These are phyloP conservation scores for Cyclura pinguis DNA, from an alignment of 2,797 vertebrate species.

Conservation along the genomic window DNA sequence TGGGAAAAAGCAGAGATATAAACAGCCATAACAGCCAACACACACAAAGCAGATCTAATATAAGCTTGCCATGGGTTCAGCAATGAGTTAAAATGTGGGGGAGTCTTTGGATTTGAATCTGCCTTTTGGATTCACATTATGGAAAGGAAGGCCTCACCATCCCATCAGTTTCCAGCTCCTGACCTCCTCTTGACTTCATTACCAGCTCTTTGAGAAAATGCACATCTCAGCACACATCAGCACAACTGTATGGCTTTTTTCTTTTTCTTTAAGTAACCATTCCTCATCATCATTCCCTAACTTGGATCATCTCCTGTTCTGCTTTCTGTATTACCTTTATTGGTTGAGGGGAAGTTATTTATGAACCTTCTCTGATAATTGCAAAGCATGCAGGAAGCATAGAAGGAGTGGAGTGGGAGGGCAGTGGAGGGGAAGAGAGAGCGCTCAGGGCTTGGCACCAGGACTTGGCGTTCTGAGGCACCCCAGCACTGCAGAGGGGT, in stretches of 20 bases:
- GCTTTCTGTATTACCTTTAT: not conserved
- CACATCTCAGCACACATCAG: slow-evolving; percentile 3
- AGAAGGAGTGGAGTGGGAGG: not conserved
- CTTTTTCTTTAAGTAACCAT: not conserved
- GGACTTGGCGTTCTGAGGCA: not conserved
- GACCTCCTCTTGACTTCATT: not conserved
- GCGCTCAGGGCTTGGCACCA: not conserved
- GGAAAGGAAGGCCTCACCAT: not conserved
- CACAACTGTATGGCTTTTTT: not conserved
- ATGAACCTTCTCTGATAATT: not conserved
- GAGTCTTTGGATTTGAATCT: not conserved
- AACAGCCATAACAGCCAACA: not conserved
- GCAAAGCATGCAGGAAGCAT: not conserved
- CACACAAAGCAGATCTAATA: not conserved
- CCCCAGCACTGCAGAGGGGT: not conserved
- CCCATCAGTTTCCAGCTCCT: not conserved
- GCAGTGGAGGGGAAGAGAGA: too few relatives aligned
- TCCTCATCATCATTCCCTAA: not conserved
- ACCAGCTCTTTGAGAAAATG: not conserved
- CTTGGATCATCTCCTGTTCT: not conserved
- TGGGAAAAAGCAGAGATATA: too few relatives aligned
- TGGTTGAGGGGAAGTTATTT: not conserved
- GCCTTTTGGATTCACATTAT: not conserved
- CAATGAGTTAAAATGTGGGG: not conserved
- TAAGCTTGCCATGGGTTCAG: not conserved